These are phyloP conservation scores for Nowickia ferox DNA, from an alignment of 2,888 invertebrate genomes.

Conservation along the genomic window DNA sequence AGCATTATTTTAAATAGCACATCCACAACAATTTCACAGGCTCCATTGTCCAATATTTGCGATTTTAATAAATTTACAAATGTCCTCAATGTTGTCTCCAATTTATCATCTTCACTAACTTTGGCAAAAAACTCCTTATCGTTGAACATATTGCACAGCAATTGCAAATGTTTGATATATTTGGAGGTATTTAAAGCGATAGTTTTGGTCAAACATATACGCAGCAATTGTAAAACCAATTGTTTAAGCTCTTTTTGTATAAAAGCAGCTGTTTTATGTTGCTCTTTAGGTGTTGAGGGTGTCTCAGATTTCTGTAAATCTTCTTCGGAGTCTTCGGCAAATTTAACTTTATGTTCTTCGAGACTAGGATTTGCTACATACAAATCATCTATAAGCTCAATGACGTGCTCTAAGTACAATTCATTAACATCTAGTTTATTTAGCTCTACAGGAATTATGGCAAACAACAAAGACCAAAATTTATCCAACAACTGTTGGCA, in stretches of 20 bases:
- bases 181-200: conserved; percentile 82
- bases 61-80: conserved; percentile 76
- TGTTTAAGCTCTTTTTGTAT: conserved; percentile 79
- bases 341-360: conserved; percentile 85
- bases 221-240: conserved; percentile 77
- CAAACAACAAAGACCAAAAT: conserved; percentile 80
- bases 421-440: conserved; percentile 74
- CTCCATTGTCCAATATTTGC: conserved; percentile 81
- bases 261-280: conserved; percentile 73
- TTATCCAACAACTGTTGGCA: conserved; percentile 76
- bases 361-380: conserved; percentile 80
- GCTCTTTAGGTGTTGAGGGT: conserved; percentile 15
- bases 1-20: conserved; percentile 86
- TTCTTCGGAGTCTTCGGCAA: conserved; percentile 78
- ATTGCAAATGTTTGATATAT: conserved; percentile 84
- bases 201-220: conserved; percentile 85
- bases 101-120: conserved; percentile 80
- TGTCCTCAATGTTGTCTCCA: conserved; percentile 76
- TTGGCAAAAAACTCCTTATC: conserved; percentile 84
- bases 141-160: conserved; percentile 85
- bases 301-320: conserved; percentile 16
- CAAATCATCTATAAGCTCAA: conserved; percentile 82
- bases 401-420: conserved; percentile 80
- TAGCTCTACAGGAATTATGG: conserved; percentile 75
- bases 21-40: conserved; percentile 85